These are phyloP conservation scores for Discoglossus pictus DNA, from an alignment of 2,797 vertebrate species.

Conservation along the genomic window DNA sequence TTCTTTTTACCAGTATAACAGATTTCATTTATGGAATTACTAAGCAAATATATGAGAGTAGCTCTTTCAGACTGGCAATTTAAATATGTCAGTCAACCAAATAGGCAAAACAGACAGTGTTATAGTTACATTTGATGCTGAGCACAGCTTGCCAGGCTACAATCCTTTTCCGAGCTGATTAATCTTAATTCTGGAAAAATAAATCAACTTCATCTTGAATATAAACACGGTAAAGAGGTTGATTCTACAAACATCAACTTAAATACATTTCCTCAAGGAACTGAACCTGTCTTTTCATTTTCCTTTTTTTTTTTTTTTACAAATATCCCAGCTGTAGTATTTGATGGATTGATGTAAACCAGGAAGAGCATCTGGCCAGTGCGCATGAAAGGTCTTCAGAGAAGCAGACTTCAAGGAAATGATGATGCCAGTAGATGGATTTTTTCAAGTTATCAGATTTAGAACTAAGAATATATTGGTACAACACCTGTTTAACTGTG, in stretches of 20 bases:
- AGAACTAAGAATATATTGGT: no score
- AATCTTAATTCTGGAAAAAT: constrained; percentile 46
- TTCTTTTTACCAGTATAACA: constrained; percentile 8
- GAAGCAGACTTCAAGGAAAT: not conserved
- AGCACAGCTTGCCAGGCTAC: not conserved
- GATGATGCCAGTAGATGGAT: not conserved
- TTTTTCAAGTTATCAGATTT: no score
- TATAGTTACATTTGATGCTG: constrained; percentile 3
- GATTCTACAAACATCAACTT: constrained; percentile 40
- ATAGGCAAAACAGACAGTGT: not conserved
- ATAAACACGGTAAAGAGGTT: constrained; percentile 40
- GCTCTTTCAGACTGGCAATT: constrained; percentile 17
- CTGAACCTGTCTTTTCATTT: constrained; percentile 25
- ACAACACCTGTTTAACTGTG: no score
- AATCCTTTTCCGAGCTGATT: constrained; percentile 23
- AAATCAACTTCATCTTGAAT: constrained; percentile 40
- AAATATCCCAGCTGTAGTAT: constrained; percentile 16
- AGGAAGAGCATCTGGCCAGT: not conserved
- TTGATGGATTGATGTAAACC: constrained; percentile 16
- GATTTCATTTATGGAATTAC: constrained; percentile 33
- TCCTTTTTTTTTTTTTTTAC: not conserved
- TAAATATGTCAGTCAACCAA: constrained; percentile 35
- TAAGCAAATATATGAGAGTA: constrained; percentile 34
- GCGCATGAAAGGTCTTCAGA: not conserved
- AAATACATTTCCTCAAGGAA: constrained; percentile 22